Conservation (phyloP, 1,140 invertebrate species). For the Drosophila punjabiensis region DNA sequence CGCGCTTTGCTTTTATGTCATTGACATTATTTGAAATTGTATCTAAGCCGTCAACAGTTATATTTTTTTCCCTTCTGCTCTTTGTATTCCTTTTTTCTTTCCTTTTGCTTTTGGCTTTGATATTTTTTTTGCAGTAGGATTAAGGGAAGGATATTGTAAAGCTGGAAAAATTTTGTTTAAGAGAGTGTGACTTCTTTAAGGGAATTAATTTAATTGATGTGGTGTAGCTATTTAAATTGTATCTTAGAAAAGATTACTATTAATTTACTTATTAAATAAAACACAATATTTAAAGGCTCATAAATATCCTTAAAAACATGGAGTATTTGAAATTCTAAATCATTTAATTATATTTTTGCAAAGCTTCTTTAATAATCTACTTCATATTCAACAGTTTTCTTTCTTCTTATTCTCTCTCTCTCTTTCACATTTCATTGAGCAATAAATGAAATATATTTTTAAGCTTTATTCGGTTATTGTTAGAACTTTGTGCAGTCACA, state of each 20-base stretch:
- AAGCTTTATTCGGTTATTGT: conserved; percentile 10
- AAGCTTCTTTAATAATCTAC: conserved; percentile 5
- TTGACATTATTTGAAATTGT: conserved; percentile 70
- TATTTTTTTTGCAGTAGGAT: conserved; percentile 8
- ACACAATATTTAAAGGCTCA: accelerated
- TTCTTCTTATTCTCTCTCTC: too few species aligned
- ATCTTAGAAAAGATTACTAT: neutral
- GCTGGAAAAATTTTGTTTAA: neutral
- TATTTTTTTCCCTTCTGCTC: neutral
- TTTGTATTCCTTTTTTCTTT: neutral
- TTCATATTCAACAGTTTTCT: neutral
- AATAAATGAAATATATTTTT: conserved; percentile 19
- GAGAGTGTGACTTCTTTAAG: neutral
- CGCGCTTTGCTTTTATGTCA: conserved; percentile 65
- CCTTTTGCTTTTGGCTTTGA: neutral
- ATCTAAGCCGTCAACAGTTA: conserved; percentile 59
- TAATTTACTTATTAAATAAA: neutral
- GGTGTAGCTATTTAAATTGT: neutral
- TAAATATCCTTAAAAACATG: neutral
- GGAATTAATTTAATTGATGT: neutral
- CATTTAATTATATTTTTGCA: neutral
- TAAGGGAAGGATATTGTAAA: conserved; percentile 5
- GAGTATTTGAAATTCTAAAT: neutral
- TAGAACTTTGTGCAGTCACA: conserved; percentile 12
- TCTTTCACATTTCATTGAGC: neutral